phyloP scores from a whole-genome alignment of 2,113 vertebrate species.

The Lasiurus cinereus region DNA sequence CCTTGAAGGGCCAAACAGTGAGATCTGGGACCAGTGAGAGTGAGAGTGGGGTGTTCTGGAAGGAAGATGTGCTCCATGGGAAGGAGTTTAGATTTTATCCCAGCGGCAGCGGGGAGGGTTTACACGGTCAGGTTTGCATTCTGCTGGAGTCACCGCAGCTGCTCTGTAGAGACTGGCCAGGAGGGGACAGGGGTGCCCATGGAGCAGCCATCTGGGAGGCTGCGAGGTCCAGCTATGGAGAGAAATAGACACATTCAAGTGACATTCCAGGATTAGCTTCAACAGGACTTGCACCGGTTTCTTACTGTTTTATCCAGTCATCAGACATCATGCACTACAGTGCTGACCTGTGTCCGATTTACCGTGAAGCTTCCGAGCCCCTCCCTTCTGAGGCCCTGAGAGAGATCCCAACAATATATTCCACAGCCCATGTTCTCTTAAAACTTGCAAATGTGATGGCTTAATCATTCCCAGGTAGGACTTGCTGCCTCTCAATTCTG shows the following conservation, averaged over 20 bases:
- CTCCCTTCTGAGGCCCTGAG: neutral
- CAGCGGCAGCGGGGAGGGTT: neutral
- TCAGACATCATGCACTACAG: neutral
- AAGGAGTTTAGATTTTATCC: neutral
- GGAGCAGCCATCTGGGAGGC: neutral
- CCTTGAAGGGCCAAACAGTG: neutral
- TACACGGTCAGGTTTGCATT: neutral
- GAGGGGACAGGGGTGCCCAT: no score
- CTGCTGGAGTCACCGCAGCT: neutral
- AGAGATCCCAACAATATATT: neutral
- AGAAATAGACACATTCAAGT: neutral
- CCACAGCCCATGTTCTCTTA: neutral
- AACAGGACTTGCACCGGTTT: neutral
- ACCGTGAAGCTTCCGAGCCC: neutral
- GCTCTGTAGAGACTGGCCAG: neutral
- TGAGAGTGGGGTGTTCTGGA: neutral
- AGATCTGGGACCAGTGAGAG: neutral
- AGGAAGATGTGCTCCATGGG: neutral
- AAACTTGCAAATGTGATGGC: neutral
- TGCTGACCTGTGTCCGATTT: neutral
- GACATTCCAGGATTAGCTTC: neutral
- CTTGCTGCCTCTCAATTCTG: neutral
- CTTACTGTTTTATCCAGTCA: neutral
- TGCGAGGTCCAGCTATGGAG: neutral
- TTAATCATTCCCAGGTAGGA: neutral